phyloP scores from a whole-genome alignment of 2,888 invertebrate genomes.

The Caprella mutica region DNA sequence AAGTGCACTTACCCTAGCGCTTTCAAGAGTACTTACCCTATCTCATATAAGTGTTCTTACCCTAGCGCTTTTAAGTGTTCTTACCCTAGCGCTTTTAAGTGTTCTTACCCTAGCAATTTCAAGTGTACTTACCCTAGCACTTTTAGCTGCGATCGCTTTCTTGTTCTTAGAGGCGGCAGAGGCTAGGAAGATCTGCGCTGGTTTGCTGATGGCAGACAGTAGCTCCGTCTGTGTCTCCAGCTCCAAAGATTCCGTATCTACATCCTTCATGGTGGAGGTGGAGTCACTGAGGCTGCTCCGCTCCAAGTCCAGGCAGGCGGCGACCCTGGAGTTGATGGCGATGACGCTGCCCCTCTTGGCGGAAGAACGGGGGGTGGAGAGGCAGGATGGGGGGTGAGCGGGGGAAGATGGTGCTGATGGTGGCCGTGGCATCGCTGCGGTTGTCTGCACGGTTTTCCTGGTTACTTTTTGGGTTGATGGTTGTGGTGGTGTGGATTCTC shows the following conservation, averaged over 20 bases:
- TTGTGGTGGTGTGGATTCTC: slow-evolving; percentile 1
- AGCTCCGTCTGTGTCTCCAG: slow-evolving; percentile 6
- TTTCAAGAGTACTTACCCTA: no score
- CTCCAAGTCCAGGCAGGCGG: slow-evolving; percentile 7
- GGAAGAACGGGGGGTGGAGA: no score
- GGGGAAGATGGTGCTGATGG: no score
- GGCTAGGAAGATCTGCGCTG: slow-evolving; percentile 3
- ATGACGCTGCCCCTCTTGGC: not conserved
- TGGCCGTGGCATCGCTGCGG: no score
- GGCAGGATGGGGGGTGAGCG: no score
- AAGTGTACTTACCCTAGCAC: no score
- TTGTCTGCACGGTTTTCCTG: not conserved
- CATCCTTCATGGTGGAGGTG: not conserved
- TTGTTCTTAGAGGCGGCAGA: slow-evolving; percentile 2
- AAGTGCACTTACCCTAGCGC: no score
- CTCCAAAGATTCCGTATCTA: slow-evolving; percentile 7
- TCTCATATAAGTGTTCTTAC: no score
- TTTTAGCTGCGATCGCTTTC: not conserved
- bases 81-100: no score
- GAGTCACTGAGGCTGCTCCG: slow-evolving; percentile 4
- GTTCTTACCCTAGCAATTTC: no score
- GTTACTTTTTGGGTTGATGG: not conserved
- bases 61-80: no score
- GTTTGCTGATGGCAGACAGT: slow-evolving; percentile 5
- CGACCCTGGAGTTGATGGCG: not conserved